A percentile compares a stretch with the other conserved stretches of the same genome.
Conservation (phyloP, 2,888 invertebrate genomes). For the Spialia ferax region DNA sequence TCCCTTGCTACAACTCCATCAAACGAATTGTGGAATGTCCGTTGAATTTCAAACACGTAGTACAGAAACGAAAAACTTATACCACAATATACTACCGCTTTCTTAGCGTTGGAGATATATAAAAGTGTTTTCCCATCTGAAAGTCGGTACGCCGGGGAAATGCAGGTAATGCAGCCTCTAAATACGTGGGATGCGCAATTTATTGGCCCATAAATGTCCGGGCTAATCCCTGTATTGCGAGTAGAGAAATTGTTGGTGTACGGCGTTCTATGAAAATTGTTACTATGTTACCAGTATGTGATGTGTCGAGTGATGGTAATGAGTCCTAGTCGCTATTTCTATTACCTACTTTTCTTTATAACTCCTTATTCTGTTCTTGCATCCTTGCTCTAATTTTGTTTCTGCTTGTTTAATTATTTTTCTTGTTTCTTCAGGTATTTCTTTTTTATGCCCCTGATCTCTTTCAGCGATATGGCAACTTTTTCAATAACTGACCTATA, state of each 20-base stretch:
- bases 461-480: too few relatives aligned
- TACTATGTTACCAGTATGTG: background rate
- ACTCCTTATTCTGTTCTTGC: too few relatives aligned
- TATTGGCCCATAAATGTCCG: slow-evolving; percentile 67
- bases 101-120: background rate
- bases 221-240: slow-evolving; percentile 33
- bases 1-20: too few relatives aligned
- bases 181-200: slow-evolving; percentile 55
- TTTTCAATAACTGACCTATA: too few relatives aligned
- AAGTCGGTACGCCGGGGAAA: slow-evolving; percentile 28
- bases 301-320: background rate
- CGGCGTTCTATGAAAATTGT: background rate
- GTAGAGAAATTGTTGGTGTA: slow-evolving; percentile 9
- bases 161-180: slow-evolving; percentile 36
- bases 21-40: background rate
- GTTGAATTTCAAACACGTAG: background rate
- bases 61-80: background rate
- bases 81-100: background rate
- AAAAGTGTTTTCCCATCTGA: slow-evolving; percentile 1
- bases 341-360: too few relatives aligned
- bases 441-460: too few relatives aligned
- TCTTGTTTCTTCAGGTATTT: too few relatives aligned
- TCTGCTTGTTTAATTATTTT: too few relatives aligned
- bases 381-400: too few relatives aligned
- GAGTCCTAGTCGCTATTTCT: too few relatives aligned